These are phyloP conservation scores for Nematostella vectensis DNA, from an alignment of 92 coral and sea anemone species.

Conservation along the genomic window DNA sequence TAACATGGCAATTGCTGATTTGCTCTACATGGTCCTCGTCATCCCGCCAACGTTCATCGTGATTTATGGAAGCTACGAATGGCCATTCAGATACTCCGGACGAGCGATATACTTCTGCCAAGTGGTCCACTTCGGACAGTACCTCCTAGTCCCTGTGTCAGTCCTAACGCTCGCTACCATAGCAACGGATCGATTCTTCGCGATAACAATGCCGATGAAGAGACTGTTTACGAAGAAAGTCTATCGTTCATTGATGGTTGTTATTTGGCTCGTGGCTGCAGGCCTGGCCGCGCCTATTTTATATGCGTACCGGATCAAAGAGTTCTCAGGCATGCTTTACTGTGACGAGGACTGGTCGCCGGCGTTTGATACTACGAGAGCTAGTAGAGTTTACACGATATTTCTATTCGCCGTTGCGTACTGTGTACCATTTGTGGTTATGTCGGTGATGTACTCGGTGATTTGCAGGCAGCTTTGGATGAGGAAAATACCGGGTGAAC, in stretches of 20 bases:
- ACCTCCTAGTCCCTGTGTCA: conserved; percentile 60
- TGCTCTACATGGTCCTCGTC: conserved; percentile 50
- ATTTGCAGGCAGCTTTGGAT: conserved; percentile 69
- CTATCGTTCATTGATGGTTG: conserved; percentile 31
- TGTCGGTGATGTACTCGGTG: conserved; percentile 59
- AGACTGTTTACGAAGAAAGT: conserved; percentile 58
- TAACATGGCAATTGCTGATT: conserved; percentile 68
- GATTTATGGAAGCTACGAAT: conserved; percentile 27
- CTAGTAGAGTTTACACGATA: conserved; percentile 46
- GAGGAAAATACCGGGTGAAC: conserved; percentile 72
- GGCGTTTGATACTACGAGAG: conserved; percentile 31
- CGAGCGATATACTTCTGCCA: conserved; percentile 57
- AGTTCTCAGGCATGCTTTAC: conserved; percentile 1
- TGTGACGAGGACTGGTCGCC: conserved; percentile 79
- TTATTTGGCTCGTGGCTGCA: conserved; percentile 60
- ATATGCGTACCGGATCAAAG: conserved; percentile 36
- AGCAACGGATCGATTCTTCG: conserved; percentile 85
- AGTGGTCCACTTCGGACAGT: conserved; percentile 60
- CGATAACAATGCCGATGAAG: conserved; percentile 70
- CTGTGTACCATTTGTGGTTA: conserved; percentile 64
- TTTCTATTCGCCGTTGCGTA: conserved; percentile 58
- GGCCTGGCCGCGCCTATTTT: conserved; percentile 66
- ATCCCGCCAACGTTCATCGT: conserved; percentile 45
- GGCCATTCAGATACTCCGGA: conserved; percentile 37
- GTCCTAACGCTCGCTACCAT: conserved; percentile 76